Evolutionary conservation across 1,140 invertebrate species (phyloP).

Genomic region (Drosophila micromelanica): DNA sequence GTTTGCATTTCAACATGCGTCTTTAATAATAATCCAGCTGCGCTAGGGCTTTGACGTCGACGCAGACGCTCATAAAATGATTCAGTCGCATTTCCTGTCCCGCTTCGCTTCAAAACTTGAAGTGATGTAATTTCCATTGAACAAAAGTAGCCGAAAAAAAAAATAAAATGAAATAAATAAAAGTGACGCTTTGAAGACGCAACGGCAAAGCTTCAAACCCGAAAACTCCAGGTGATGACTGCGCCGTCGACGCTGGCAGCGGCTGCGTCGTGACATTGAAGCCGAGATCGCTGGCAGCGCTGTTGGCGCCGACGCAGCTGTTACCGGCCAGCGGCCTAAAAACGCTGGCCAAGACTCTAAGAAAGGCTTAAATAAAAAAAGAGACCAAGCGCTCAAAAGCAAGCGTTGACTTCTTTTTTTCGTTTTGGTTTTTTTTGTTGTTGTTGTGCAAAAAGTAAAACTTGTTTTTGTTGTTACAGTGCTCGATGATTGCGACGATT

Average conservation of each 20-base stretch:
- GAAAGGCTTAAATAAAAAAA: slow-evolving; percentile 43
- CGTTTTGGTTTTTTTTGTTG: slow-evolving; percentile 19
- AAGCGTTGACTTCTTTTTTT: slow-evolving; percentile 57
- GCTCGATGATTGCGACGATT: slow-evolving; percentile 57
- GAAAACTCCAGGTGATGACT: slow-evolving; percentile 39
- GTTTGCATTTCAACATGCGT: slow-evolving; percentile 60
- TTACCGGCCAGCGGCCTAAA: slow-evolving; percentile 67
- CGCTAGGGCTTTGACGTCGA: slow-evolving; percentile 15
- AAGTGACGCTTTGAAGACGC: slow-evolving; percentile 51
- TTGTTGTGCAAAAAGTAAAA: slow-evolving; percentile 60
- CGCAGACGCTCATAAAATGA: slow-evolving; percentile 40
- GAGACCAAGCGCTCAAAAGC: slow-evolving; percentile 64
- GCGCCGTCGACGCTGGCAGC: slow-evolving; percentile 21
- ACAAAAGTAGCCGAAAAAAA: slow-evolving; percentile 45
- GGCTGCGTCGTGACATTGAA: slow-evolving; percentile 51
- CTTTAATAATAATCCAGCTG: slow-evolving; percentile 16
- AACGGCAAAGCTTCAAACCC: slow-evolving; percentile 33
- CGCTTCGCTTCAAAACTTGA: slow-evolving; percentile 37
- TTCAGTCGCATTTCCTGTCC: slow-evolving; percentile 57
- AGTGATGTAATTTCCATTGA: slow-evolving; percentile 67
- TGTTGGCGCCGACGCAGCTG: slow-evolving; percentile 33
- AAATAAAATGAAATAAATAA: slow-evolving; percentile 13
- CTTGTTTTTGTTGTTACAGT: slow-evolving; percentile 60
- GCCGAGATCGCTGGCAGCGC: slow-evolving; percentile 11
- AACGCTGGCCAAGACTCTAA: slow-evolving; percentile 46